These are phyloP conservation scores for Mantis religiosa DNA, from an alignment of 2,888 invertebrate genomes.

Conservation along the genomic window DNA sequence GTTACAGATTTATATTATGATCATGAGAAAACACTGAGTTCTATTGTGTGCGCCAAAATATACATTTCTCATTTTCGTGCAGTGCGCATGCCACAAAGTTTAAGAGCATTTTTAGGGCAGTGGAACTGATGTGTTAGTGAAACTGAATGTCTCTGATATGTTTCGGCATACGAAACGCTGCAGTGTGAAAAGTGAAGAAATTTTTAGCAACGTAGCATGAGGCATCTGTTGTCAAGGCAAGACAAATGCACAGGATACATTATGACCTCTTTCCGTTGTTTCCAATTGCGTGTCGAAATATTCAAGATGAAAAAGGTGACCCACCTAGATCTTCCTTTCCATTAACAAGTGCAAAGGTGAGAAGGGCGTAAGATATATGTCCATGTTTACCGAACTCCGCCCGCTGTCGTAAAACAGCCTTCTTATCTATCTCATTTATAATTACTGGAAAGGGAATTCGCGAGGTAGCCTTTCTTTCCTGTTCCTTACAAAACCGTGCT, in stretches of 20 bases:
- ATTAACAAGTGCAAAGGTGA: neutral
- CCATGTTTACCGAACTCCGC: neutral
- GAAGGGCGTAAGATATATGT: neutral
- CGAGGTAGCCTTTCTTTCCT: neutral
- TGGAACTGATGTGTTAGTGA: no score
- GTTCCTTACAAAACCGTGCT: neutral
- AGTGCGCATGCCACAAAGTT: no score
- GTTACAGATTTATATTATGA: no score
- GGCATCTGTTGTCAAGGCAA: neutral
- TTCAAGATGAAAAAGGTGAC: neutral
- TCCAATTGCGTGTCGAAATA: neutral
- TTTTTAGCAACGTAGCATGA: neutral
- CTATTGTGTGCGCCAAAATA: no score
- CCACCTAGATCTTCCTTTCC: neutral
- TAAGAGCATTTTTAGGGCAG: no score
- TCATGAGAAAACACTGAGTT: no score
- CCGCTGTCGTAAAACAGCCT: neutral
- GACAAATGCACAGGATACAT: neutral
- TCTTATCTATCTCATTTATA: neutral
- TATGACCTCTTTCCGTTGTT: neutral
- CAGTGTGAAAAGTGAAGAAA: neutral
- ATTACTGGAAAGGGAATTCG: neutral
- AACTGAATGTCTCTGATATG: no score
- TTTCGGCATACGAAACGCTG: no score
- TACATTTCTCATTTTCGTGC: no score